phyloP scores from a whole-genome alignment of 1,140 invertebrate genomes.

The Aphaenogaster ashmeadi region DNA sequence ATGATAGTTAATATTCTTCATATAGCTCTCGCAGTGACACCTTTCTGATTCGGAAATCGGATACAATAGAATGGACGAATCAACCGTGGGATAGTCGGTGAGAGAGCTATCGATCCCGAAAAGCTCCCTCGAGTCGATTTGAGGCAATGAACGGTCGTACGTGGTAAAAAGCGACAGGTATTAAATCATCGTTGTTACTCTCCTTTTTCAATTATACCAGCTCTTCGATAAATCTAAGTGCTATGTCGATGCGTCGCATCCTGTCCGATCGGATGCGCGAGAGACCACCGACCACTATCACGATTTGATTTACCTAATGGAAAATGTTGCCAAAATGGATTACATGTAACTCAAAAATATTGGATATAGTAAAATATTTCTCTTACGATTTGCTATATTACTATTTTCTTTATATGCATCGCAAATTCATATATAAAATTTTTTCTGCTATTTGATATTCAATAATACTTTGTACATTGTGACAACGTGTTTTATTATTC shows the following conservation, averaged over 20 bases:
- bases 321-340: conserved; percentile 40
- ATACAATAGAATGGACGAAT: conserved; percentile 49
- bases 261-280: conserved; percentile 35
- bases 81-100: conserved; percentile 31
- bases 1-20: conserved; percentile 6
- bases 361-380: conserved; percentile 15
- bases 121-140: conserved; percentile 64
- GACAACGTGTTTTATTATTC: background rate
- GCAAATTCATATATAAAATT: background rate
- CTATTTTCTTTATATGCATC: background rate
- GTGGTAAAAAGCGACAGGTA: conserved; percentile 60
- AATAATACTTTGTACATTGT: background rate
- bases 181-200: conserved; percentile 64
- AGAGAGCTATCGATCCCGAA: conserved; percentile 58
- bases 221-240: conserved; percentile 61
- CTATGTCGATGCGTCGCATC: conserved; percentile 51
- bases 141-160: conserved; percentile 63
- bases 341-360: background rate
- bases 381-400: conserved; percentile 12
- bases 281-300: conserved; percentile 25
- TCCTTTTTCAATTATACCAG: conserved; percentile 59
- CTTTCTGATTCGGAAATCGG: conserved; percentile 37
- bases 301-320: conserved; percentile 50
- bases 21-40: background rate
- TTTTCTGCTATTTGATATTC: background rate